These are phyloP conservation scores for Lucilia sericata DNA, from an alignment of 1,140 invertebrate species.

Conservation along the genomic window DNA sequence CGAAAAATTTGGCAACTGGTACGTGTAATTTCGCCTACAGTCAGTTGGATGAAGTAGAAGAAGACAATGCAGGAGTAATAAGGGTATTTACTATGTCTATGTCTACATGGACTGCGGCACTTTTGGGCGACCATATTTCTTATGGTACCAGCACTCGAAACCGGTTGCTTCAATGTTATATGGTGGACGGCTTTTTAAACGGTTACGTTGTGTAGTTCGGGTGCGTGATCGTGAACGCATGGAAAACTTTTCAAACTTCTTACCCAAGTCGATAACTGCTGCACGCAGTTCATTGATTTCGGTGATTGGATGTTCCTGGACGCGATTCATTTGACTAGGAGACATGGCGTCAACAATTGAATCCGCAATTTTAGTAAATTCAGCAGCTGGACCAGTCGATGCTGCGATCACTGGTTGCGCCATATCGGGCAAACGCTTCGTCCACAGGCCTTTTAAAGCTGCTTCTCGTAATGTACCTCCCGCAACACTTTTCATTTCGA, in stretches of 20 bases:
- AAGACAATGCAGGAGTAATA: not conserved
- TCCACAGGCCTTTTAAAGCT: conserved; percentile 3
- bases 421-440: not conserved
- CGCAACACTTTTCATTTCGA: conserved; percentile 33
- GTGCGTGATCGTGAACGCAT: not conserved
- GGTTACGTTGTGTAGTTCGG: not conserved
- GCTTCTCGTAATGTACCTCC: not conserved
- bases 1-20: not conserved
- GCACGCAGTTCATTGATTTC: not conserved
- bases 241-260: not conserved
- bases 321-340: not conserved
- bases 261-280: not conserved
- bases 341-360: conserved; percentile 34
- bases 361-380: conserved; percentile 36
- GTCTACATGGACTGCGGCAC: not conserved
- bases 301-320: not conserved
- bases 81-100: no score
- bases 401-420: conserved; percentile 22
- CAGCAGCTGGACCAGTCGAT: not conserved
- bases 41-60: not conserved
- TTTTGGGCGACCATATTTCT: conserved; percentile 23
- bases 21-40: not conserved
- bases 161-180: not conserved
- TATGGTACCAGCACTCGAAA: conserved; percentile 35
- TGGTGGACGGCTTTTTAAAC: not conserved